Conservation (phyloP, 2,888 invertebrate genomes). For the Brachypalpus laphriformis region DNA sequence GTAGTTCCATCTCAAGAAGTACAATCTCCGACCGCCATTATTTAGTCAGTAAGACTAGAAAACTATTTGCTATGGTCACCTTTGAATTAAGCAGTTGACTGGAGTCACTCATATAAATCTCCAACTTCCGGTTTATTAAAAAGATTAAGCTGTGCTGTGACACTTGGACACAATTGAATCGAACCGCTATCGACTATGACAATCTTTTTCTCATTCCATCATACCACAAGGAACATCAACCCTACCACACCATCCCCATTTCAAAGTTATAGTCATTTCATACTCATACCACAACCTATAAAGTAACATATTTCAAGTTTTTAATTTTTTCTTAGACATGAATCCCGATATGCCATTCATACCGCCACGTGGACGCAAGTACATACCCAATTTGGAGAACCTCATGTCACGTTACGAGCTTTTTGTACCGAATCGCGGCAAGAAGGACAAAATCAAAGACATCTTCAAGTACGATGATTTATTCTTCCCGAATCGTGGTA, state of each 20-base stretch:
- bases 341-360: constrained; percentile 79
- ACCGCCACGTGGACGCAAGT: constrained; percentile 81
- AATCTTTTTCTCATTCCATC: not conserved
- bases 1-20: too few species aligned
- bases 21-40: too few species aligned
- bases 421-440: constrained; percentile 82
- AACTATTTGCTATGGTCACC: too few species aligned
- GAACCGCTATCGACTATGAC: too few species aligned
- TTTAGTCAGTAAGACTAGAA: too few species aligned
- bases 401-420: constrained; percentile 79
- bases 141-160: too few species aligned
- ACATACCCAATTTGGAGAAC: constrained; percentile 78
- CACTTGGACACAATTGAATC: too few species aligned
- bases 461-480: constrained; percentile 82
- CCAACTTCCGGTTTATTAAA: too few species aligned
- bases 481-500: constrained; percentile 82
- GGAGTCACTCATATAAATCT: too few species aligned
- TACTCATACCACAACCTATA: not conserved
- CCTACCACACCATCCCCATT: not conserved
- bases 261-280: not conserved
- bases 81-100: too few species aligned
- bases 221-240: not conserved
- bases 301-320: constrained; percentile 5
- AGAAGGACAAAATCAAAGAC: constrained; percentile 81
- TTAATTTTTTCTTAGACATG: constrained; percentile 15